Evolutionary conservation across 2,113 vertebrate genomes (phyloP).

Genomic region (Hemiprocne comata): DNA sequence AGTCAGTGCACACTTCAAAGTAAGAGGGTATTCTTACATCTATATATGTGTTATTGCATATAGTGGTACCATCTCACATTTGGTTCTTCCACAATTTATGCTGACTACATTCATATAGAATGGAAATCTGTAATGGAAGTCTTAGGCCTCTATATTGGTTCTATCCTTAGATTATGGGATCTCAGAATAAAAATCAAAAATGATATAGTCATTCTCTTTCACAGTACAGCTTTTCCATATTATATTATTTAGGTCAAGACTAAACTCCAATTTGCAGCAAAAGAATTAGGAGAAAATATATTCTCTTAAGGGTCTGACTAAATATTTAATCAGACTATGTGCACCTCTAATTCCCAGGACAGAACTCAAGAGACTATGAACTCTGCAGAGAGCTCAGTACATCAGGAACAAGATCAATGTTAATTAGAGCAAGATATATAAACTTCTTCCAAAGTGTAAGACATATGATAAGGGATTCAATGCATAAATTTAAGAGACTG

Average conservation of each 20-base stretch:
- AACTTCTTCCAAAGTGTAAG: neutral
- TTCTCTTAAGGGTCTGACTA: conserved; percentile 1
- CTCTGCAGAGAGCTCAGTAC: neutral
- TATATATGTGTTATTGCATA: neutral
- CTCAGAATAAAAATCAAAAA: neutral
- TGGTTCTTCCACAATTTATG: neutral
- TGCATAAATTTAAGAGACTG: conserved; percentile 17
- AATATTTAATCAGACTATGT: neutral
- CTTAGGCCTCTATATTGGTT: neutral
- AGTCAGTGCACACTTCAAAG: neutral
- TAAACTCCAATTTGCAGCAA: neutral
- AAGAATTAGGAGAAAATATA: conserved; percentile 6
- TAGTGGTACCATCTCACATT: neutral
- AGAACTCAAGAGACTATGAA: neutral
- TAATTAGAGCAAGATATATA: conserved; percentile 43
- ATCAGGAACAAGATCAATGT: conserved; percentile 25
- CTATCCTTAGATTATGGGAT: neutral
- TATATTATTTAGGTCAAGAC: neutral
- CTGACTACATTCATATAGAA: neutral
- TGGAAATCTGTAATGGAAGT: neutral
- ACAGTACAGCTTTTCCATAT: neutral
- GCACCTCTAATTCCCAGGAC: neutral
- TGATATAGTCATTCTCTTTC: neutral
- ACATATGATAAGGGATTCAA: conserved; percentile 22
- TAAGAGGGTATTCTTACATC: neutral